Percentiles rank a stretch among this genome's conserved stretches.
phyloP scores from a whole-genome alignment of 1,140 invertebrate species.

The Trypoxylus dichotomus region DNA sequence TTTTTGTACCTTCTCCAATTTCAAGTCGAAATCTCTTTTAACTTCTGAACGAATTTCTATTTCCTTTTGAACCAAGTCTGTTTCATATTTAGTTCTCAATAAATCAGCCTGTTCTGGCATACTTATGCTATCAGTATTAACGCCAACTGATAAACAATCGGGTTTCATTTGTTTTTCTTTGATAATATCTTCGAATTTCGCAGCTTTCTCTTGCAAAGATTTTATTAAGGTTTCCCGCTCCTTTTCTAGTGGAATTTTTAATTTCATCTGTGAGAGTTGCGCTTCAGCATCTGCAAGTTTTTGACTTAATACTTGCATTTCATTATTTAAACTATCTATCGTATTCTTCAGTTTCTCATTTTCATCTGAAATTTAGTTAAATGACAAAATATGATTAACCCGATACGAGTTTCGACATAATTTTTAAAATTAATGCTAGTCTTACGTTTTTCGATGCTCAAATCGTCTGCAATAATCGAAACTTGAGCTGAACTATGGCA shows the following conservation, averaged over 20 bases:
- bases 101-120: not conserved
- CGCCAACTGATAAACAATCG: slow-evolving; percentile 12
- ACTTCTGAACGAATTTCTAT: slow-evolving; percentile 8
- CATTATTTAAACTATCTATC: not conserved
- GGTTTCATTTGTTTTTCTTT: slow-evolving; percentile 17
- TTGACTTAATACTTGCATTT: not conserved
- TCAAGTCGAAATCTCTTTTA: slow-evolving; percentile 29
- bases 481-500: slow-evolving; percentile 12
- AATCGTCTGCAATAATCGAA: not conserved
- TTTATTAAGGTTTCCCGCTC: slow-evolving; percentile 31
- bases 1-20: slow-evolving; percentile 12
- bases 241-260: slow-evolving; percentile 24
- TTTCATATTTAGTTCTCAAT: slow-evolving; percentile 30
- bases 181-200: slow-evolving; percentile 32
- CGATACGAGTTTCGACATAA: too few species aligned
- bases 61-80: slow-evolving; percentile 25
- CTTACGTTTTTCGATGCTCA: slow-evolving; percentile 5
- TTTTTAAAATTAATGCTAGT: too few species aligned
- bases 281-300: not conserved
- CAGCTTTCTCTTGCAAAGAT: slow-evolving; percentile 32
- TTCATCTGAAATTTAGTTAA: slow-evolving; percentile 25
- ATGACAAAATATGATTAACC: too few species aligned
- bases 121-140: slow-evolving; percentile 21
- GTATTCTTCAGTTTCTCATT: slow-evolving; percentile 7
- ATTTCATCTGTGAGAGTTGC: slow-evolving; percentile 10